A percentile compares a stretch with the other conserved stretches of the same genome.
These are phyloP conservation scores for Nibea albiflora DNA, from an alignment of 2,113 vertebrate species.

Conservation along the genomic window DNA sequence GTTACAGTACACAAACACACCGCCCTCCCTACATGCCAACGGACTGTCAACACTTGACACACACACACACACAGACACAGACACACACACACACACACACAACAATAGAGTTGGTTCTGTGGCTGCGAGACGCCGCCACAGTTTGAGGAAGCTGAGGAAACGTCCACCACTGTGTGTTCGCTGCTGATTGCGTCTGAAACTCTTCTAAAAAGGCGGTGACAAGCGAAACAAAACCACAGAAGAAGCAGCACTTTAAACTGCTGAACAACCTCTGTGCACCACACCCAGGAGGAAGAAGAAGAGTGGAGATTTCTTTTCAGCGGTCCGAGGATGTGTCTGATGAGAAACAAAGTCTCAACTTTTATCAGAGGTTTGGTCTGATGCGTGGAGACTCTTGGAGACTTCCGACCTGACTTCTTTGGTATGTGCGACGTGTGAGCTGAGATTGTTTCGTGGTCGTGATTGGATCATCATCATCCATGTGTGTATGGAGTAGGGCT, in stretches of 20 bases:
- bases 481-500: background rate
- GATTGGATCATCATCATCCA: background rate
- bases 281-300: background rate
- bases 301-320: background rate
- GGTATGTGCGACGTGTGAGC: background rate
- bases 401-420: too few species aligned
- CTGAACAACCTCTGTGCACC: background rate
- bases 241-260: background rate
- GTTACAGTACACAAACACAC: constrained; percentile 22
- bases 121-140: constrained; percentile 20
- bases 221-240: background rate
- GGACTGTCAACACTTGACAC: background rate
- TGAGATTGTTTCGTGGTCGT: background rate
- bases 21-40: constrained; percentile 4
- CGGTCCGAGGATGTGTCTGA: background rate
- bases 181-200: constrained; percentile 48
- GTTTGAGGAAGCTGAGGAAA: constrained; percentile 67
- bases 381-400: too few species aligned
- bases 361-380: background rate
- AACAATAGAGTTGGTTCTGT: constrained; percentile 44
- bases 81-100: background rate
- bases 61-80: background rate
- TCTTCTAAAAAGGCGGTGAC: background rate
- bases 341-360: background rate
- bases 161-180: constrained; percentile 35